Percentiles rank a stretch among this genome's conserved stretches.
Conservation (phyloP, 1,140 invertebrate genomes). For the Tetraneura akinire region DNA sequence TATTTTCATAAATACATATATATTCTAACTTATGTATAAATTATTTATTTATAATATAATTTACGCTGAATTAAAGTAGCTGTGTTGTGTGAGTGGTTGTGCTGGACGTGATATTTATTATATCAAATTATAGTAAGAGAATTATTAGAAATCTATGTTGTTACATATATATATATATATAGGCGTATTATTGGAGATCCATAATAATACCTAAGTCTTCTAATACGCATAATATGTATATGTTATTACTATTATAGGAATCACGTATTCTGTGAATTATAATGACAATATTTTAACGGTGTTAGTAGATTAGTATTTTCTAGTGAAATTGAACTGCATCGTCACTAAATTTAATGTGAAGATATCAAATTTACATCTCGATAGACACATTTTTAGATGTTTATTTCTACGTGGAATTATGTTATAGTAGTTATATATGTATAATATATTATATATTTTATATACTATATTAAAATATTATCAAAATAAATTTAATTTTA, state of each 20-base stretch:
- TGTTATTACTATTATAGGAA: not conserved
- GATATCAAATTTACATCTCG: not conserved
- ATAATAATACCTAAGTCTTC: too few relatives aligned
- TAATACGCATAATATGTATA: not conserved
- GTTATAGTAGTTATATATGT: too few relatives aligned
- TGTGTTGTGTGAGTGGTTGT: too few relatives aligned
- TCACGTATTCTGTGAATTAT: not conserved
- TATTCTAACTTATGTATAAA: too few relatives aligned
- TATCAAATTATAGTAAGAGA: not conserved
- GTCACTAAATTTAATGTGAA: not conserved
- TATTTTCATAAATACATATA: too few relatives aligned
- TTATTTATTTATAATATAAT: too few relatives aligned
- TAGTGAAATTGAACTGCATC: not conserved
- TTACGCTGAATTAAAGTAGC: too few relatives aligned
- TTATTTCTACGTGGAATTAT: not conserved
- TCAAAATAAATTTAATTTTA: too few relatives aligned
- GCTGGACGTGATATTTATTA: not conserved
- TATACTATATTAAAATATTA: too few relatives aligned
- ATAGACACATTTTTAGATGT: not conserved
- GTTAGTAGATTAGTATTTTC: constrained; percentile 11
- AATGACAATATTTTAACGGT: not conserved
- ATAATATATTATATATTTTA: too few relatives aligned
- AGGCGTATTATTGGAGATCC: not conserved
- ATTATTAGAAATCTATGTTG: not conserved
- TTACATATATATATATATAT: too few relatives aligned